These are phyloP conservation scores for Montipora cactus DNA, from an alignment of 64 coral and sea anemone species.

Conservation along the genomic window DNA sequence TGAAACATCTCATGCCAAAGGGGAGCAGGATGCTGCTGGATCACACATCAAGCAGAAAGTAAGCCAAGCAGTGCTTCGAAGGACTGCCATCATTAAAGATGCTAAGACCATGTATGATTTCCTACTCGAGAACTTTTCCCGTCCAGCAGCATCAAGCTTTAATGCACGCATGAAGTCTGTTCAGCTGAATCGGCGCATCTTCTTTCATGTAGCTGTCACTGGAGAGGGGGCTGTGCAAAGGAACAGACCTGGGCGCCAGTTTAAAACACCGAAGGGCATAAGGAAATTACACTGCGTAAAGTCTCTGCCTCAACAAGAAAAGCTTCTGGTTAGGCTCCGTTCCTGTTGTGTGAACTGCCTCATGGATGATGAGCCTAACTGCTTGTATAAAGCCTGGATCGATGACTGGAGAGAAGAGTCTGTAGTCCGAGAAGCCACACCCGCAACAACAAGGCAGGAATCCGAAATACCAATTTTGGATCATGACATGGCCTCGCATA, in stretches of 20 bases:
- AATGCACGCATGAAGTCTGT: slow-evolving; percentile 19
- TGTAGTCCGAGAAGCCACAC: not conserved
- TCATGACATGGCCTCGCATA: slow-evolving; percentile 8
- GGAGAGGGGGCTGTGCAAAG: slow-evolving; percentile 29
- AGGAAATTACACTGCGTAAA: slow-evolving; percentile 16
- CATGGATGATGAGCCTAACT: not conserved
- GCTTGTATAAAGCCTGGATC: not conserved
- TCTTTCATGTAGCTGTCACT: slow-evolving; percentile 48
- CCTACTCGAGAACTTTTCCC: slow-evolving; percentile 23
- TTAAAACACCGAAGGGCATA: slow-evolving; percentile 17
- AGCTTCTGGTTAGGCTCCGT: not conserved
- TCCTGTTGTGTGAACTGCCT: too few relatives aligned
- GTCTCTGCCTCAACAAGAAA: not conserved
- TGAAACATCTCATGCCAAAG: slow-evolving; percentile 40
- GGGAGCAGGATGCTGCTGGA: slow-evolving; percentile 41
- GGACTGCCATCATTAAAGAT: slow-evolving; percentile 40
- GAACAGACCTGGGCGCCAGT: slow-evolving; percentile 7
- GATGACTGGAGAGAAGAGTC: slow-evolving; percentile 33
- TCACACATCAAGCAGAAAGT: slow-evolving; percentile 43
- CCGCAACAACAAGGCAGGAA: slow-evolving; percentile 14
- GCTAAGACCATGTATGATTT: slow-evolving; percentile 55
- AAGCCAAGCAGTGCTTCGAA: slow-evolving; percentile 15
- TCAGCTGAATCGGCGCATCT: slow-evolving; percentile 39
- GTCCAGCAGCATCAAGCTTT: slow-evolving; percentile 41
- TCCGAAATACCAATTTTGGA: not conserved